phyloP scores from a whole-genome alignment of 2,888 invertebrate species.

The Schizaphis graminum region DNA sequence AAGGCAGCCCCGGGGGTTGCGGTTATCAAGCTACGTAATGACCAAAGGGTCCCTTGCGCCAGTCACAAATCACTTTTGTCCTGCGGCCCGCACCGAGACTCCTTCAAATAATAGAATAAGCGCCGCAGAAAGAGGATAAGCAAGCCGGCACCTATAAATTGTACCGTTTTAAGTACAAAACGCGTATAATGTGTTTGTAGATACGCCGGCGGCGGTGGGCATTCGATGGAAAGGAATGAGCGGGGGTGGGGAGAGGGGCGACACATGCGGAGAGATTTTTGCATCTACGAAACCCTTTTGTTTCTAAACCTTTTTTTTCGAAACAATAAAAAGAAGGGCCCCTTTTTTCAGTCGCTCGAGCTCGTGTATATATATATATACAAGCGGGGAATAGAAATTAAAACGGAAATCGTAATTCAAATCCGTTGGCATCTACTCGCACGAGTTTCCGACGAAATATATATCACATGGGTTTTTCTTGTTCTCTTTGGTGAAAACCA shows the following conservation, averaged over 20 bases:
- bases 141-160: conserved; percentile 63
- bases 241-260: background rate
- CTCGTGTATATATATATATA: background rate
- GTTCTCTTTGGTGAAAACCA: conserved; percentile 4
- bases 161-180: conserved; percentile 66
- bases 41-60: conserved; percentile 63
- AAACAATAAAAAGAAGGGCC: conserved; percentile 62
- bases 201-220: background rate
- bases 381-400: conserved; percentile 44
- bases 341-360: conserved; percentile 37
- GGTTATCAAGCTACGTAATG: conserved; percentile 65
- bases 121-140: conserved; percentile 60
- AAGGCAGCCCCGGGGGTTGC: conserved; percentile 63
- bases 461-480: conserved; percentile 37
- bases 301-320: conserved; percentile 57
- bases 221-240: background rate
- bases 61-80: conserved; percentile 66
- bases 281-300: conserved; percentile 64
- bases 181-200: conserved; percentile 62
- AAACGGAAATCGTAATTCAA: conserved; percentile 66
- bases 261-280: conserved; percentile 51
- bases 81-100: conserved; percentile 46
- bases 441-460: background rate
- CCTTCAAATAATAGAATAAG: conserved; percentile 65
- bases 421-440: conserved; percentile 35